Base-by-base conservation (phyloP, 2,113 vertebrate species). In the Colistium nudipinnis region DNA sequence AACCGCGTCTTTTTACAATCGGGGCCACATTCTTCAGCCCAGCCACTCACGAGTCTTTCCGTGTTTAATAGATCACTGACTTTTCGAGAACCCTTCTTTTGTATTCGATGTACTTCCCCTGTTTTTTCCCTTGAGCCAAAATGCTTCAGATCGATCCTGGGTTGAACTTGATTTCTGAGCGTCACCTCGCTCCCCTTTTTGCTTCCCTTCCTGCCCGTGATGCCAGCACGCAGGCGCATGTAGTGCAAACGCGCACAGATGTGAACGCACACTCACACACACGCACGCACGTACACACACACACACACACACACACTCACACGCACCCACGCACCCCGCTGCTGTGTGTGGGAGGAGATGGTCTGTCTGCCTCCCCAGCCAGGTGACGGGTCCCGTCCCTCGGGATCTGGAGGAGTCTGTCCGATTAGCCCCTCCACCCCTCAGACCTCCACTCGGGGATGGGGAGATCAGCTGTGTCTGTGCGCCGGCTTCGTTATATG, bases 371-470 rank as follows among this genome's bases (percentile, higher is more conserved):
- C 80, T 61, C 71, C 74, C 63, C 63, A 9, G 12, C 44, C 45
- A 81, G 65, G 70, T 78, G 86, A 86, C 59, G 72, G 56, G 86
- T 89, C 87, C 78, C 61, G n/a, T 84, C 87, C 80, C 74, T 24
- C 52, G 66, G 84, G 82, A 78, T 44, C 53, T 5, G 16, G 12
- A 76, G n/a, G 49, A 81, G 83, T 89, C 74, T 65, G 81, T 81
- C 78, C 60, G 82, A 91, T 91, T 87, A 88, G 64, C 65, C 45
- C 82, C 70, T 52, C 76, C 85, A 86, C 62, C 79, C 66, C 75
- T 88, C 81, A 83, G 35, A 77, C 71, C 65, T 76, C 78, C 81
- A 72, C 48, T 80, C 77, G 86, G 68, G 56, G 61, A 54, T 78
- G 76, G 59, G 77, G 74, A 56, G 57, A 52, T 54, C 35, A 28